Evolutionary conservation across 2,797 vertebrate species (phyloP).

Genomic region (Aulostomus chinensis): DNA sequence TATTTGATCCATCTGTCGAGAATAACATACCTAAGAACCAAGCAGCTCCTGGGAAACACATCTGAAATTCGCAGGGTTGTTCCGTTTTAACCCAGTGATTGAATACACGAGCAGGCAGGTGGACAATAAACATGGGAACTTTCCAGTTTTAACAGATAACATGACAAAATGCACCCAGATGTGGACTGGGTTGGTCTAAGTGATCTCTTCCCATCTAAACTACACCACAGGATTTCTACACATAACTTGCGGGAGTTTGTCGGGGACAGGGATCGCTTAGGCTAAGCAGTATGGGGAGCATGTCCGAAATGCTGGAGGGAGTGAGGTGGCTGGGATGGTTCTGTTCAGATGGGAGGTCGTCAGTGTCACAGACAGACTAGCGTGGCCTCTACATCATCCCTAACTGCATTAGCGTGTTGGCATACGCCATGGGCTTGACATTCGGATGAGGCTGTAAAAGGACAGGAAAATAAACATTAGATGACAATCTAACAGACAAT

Average conservation of each 20-base stretch:
- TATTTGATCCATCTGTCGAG: constrained; percentile 53
- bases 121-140: constrained; percentile 22
- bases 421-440: constrained; percentile 95
- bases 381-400: constrained; percentile 88
- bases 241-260: constrained; percentile 47
- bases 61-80: constrained; percentile 26
- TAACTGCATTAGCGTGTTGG: constrained; percentile 92
- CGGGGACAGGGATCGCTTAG: constrained; percentile 43
- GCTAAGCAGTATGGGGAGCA: constrained; percentile 46
- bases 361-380: constrained; percentile 40
- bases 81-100: constrained; percentile 38
- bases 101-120: constrained; percentile 34
- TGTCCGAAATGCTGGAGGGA: constrained; percentile 60
- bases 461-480: constrained; percentile 9
- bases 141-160: constrained; percentile 60
- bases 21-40: constrained; percentile 50
- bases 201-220: constrained; percentile 57
- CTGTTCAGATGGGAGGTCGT: constrained; percentile 55
- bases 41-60: constrained; percentile 47
- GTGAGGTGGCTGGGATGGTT: constrained; percentile 63
- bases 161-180: constrained; percentile 35
- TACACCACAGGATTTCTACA: constrained; percentile 43
- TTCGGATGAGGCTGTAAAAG: constrained; percentile 91
- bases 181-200: constrained; percentile 43
- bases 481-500: background rate